Conservation (phyloP, 2,113 vertebrate species). For the Rhynchomys soricoides region DNA sequence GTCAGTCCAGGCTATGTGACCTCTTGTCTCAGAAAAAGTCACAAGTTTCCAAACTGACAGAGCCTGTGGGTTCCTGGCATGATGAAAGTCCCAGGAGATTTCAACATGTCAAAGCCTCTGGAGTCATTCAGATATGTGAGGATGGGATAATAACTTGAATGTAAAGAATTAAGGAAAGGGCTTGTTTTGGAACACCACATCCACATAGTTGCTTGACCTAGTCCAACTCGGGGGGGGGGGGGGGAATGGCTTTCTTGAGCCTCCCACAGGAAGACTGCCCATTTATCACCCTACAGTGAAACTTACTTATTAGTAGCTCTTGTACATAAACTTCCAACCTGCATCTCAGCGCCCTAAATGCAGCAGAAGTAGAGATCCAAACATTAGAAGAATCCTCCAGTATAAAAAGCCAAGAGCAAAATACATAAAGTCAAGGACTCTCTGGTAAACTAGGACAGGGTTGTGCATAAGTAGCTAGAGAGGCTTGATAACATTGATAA, state of each 20-base stretch:
- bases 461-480: slow-evolving; percentile 15
- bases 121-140: neutral
- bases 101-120: neutral
- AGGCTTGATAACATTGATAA: neutral
- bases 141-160: neutral
- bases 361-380: neutral
- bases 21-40: neutral
- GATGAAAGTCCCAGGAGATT: neutral
- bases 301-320: neutral
- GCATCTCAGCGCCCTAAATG: neutral
- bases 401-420: neutral
- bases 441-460: neutral
- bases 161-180: neutral
- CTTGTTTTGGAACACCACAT: neutral
- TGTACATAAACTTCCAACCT: neutral
- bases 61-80: neutral
- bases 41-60: neutral
- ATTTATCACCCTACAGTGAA: neutral
- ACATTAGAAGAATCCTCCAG: neutral
- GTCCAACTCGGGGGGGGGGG: no score
- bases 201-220: neutral
- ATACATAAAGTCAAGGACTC: slow-evolving; percentile 25
- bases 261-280: neutral
- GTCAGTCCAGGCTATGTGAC: neutral
- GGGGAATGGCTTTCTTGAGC: no score